Base-by-base conservation (phyloP, 2,888 invertebrate genomes). In the Aphodius granarius region DNA sequence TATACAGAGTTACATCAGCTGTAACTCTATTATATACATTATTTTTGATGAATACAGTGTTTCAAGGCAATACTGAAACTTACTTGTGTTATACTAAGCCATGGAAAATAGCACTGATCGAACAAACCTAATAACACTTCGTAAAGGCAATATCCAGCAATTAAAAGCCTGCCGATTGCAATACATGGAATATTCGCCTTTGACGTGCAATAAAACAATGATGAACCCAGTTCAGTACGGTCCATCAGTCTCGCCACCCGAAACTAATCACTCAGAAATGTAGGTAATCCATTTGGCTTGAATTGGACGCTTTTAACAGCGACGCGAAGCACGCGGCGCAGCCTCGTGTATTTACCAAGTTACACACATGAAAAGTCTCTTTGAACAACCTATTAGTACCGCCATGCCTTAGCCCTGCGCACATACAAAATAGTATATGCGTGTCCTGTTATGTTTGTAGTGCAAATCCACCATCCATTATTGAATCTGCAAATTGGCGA, bases 401-500 rank as follows among this genome's bases (percentile, higher is more conserved):
- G 43, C 13, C 13, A 43, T 43, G 13, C 43, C 43, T 43, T 43
- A 43, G 43, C n/a, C n/a, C n/a, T n/a, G n/a, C n/a, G n/a, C n/a
- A n/a, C n/a, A n/a, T n/a, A n/a, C n/a, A n/a, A n/a, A n/a, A n/a
- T n/a, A n/a, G n/a, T n/a, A n/a, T n/a, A n/a, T n/a, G n/a, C n/a
- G n/a, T n/a, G n/a, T n/a, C n/a, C n/a, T n/a, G n/a, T n/a, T n/a
- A n/a, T 43, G 68, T 68, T 68, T 68, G 68, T 22, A 19, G n/a
- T 20, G 68, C 68, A 68, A 68, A 68, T 68, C 20, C 20, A 68
- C 19, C n/a, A 15, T 68, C 20, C 68, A 68, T 68, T 68, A 68
- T 68, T 68, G 68, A 68, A 68, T 68, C 21, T 22, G 68, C 68
- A 68, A 68, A 68, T 68, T 68, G 68, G 68, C 20, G 22, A 68